Evolutionary conservation across 1,140 invertebrate genomes (phyloP).

Genomic region (Leptonema lineaticorne): DNA sequence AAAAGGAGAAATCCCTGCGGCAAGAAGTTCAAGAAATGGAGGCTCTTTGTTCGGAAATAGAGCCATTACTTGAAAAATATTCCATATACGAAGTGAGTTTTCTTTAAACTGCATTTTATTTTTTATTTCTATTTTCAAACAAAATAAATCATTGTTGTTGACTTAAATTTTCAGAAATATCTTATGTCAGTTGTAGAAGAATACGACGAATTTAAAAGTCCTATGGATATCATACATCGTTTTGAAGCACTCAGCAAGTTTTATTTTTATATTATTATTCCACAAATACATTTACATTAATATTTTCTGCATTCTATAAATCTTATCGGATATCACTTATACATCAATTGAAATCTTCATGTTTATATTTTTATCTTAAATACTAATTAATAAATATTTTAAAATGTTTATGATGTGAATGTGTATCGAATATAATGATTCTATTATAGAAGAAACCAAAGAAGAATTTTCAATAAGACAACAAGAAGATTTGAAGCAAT

Average conservation of each 20-base stretch:
- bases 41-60: conserved; percentile 55
- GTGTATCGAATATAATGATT: neutral
- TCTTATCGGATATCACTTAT: conserved; percentile 5
- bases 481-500: conserved; percentile 50
- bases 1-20: conserved; percentile 49
- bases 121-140: no score
- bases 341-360: neutral
- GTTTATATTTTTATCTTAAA: conserved; percentile 3
- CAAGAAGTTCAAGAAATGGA: conserved; percentile 52
- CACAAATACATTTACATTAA: neutral
- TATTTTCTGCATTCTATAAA: neutral
- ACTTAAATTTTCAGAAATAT: conserved; percentile 55
- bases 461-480: conserved; percentile 50
- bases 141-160: neutral
- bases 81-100: conserved; percentile 55
- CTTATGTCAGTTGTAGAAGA: conserved; percentile 56
- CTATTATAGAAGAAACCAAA: conserved; percentile 49
- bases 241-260: conserved; percentile 57
- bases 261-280: neutral
- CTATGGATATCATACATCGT: conserved; percentile 59
- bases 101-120: no score
- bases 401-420: neutral
- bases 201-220: conserved; percentile 57
- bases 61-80: conserved; percentile 56
- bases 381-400: neutral